Conservation (phyloP, 2,113 vertebrate genomes). For the Mustelus asterias region DNA sequence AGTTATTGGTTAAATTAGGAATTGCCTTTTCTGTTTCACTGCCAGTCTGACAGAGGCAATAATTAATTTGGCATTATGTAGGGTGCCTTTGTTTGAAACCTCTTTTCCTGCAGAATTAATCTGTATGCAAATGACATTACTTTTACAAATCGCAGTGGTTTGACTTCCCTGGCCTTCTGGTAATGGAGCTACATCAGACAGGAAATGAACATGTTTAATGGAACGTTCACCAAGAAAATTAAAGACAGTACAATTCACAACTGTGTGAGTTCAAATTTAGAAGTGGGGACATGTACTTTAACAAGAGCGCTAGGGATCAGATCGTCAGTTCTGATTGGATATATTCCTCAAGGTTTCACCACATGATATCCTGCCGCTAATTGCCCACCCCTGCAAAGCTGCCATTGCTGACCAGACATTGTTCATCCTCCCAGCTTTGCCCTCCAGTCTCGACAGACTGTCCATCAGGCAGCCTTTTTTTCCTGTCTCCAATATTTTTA, state of each 20-base stretch:
- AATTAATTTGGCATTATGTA: background rate
- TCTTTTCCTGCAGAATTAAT: background rate
- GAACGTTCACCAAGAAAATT: background rate
- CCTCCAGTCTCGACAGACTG: background rate
- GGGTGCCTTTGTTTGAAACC: background rate
- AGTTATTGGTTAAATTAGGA: background rate
- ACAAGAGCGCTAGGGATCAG: background rate
- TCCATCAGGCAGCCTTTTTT: background rate
- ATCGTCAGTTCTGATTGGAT: background rate
- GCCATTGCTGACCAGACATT: background rate
- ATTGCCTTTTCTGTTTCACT: background rate
- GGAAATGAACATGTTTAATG: background rate
- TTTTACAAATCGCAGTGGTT: background rate
- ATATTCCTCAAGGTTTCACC: background rate
- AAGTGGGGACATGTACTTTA: background rate
- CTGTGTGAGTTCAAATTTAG: background rate
- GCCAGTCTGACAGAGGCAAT: background rate
- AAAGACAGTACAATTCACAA: background rate
- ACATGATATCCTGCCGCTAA: background rate
- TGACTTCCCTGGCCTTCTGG: background rate
- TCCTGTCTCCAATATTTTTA: background rate
- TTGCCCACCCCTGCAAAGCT: background rate
- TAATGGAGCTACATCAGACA: constrained; percentile 7
- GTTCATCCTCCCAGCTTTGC: background rate
- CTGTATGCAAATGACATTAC: constrained; percentile 27